Base-by-base conservation (phyloP, 1,140 invertebrate genomes). In the Coelopa frigida region DNA sequence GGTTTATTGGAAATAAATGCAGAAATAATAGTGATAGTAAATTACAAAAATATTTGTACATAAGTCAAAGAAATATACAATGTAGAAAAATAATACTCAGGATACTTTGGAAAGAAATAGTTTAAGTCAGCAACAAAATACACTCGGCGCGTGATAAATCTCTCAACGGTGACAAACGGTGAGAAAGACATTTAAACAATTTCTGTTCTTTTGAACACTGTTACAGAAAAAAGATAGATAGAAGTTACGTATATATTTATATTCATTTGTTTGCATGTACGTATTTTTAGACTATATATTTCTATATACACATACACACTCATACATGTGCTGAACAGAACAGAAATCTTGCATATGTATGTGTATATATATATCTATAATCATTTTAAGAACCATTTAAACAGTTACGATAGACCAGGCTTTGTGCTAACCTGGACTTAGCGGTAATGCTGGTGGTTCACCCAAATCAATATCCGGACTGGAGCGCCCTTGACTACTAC, bases 401-500 rank as follows among this genome's bases (percentile, higher is more conserved):
- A 44, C 33, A 44, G 12, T 15, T 29, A 46, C 38, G 24, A n/a
- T 31, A 48, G 43, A 36, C 56, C 55, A 55, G n/a, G n/a, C 53
- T 47, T 31, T 46, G 55, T 62, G 62, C 66, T 69, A 68, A 69
- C 66, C 66, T 69, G 66, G 66, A 63, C 65, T 67, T 46, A 69
- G 55, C 49, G 66, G 66, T 57, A 69, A 63, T 33, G 63, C 59
- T 52, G 66, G 66, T 44, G 58, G 66, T 58, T 68, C 66, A 29
- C 54, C 55, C 42, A 52, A 53, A 62, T 69, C 66, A 57, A 58
- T 65, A 53, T 69, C 66, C 50, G 66, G 66, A 68, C 66, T 69
- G 59, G 66, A 69, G 54, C 66, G 61, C 37, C 66, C 66, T 49
- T 69, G 66, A 62, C 66, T 69, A 68, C 66, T 69, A 69, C 66